Conservation (phyloP, 2,888 invertebrate species). For the Drosophila rellima region DNA sequence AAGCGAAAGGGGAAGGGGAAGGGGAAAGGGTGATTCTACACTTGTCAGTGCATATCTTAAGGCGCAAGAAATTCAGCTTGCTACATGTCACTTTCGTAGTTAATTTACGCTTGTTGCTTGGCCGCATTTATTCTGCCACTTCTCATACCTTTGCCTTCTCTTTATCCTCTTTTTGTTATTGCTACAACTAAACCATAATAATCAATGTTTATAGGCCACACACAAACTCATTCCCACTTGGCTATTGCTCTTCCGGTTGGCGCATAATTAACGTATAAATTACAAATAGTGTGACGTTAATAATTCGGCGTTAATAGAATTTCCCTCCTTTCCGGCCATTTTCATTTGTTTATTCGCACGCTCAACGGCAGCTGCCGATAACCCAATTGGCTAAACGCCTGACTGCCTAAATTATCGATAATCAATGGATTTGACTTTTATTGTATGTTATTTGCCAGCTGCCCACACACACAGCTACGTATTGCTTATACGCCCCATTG, state of each 20-base stretch:
- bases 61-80: constrained; percentile 26
- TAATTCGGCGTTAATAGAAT: constrained; percentile 81
- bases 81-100: constrained; percentile 38
- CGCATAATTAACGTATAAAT: constrained; percentile 80
- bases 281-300: constrained; percentile 80
- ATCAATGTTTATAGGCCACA: constrained; percentile 62
- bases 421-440: constrained; percentile 75
- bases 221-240: constrained; percentile 1
- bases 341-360: constrained; percentile 69
- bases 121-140: constrained; percentile 27
- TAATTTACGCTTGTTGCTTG: constrained; percentile 35
- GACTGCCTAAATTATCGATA: constrained; percentile 74
- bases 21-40: constrained; percentile 10
- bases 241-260: constrained; percentile 12
- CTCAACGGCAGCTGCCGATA: constrained; percentile 43
- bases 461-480: constrained; percentile 2
- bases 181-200: constrained; percentile 48
- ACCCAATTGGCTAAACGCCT: constrained; percentile 30
- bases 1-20: background rate
- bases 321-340: constrained; percentile 58
- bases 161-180: background rate
- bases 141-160: constrained; percentile 15
- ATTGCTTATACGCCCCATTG: constrained; percentile 46
- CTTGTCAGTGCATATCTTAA: constrained; percentile 55
- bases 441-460: constrained; percentile 45